Evolutionary conservation across 2,113 vertebrate species (phyloP), one percentile per base, ranked within the genome.

Genomic region (Salvelinus sp.): DNA sequence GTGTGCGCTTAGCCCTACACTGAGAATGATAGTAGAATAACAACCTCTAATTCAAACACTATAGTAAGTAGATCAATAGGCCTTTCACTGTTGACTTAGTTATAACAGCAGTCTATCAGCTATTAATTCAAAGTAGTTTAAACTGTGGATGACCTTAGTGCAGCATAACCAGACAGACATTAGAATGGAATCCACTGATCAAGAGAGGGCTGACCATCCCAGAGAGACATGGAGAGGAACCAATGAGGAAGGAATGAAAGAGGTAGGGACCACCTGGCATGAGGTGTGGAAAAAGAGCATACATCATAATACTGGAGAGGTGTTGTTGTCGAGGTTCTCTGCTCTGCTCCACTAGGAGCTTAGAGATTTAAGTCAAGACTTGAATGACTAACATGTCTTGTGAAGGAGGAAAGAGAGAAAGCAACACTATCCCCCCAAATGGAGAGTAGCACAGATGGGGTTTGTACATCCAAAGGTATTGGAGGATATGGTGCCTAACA

Each of bases 11-110:
- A 20, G 73, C 65, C 60, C 38, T 75, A 83, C 20, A 25, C 82
- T 77, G 81, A 86, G 78, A 82, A 82, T 74, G 77, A 80, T 83
- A 68, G 79, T 75, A 30, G 27, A 28, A 20, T 13, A 67, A 33
- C 16, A 82, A 88, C 82, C 77, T 73, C 77, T 78, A 77, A 65
- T 23, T 50, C 73, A 76, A 18, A 84, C 73, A 71, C 47, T 9
- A 22, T 27, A 69, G 27, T 0, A 71, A 79, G 57, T 76, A 70
- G 62, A 75, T 74, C 66, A 63, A 18, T 66, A 6, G 65, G 68
- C 73, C 57, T 78, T 66, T 57, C 69, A 72, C 12, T 25, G 9
- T n/a, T n/a, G 58, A 62, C 58, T 62, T 22, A 57, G 13, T 22
- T 62, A 62, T 22, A 62, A 6, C 76, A 62, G 23, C n/a, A 22